phyloP scores from a whole-genome alignment of 2,888 invertebrate species.

The Lasioglossum lativentre region DNA sequence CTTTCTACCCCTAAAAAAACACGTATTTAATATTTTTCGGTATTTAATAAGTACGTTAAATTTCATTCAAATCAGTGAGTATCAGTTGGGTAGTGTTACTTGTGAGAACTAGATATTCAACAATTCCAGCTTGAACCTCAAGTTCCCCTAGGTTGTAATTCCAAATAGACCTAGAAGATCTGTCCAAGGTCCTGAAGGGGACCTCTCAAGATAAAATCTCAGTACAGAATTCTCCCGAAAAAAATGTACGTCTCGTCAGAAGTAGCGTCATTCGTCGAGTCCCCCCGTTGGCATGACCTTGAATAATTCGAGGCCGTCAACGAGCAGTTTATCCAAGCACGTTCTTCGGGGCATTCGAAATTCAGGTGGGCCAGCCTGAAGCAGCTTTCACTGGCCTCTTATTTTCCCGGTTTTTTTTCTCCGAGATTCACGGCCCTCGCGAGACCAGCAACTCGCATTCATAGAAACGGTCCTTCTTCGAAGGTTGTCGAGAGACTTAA shows the following conservation, averaged over 20 bases:
- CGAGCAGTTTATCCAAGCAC: not conserved
- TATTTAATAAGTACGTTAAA: too few species aligned
- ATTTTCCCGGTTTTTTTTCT: slow-evolving; percentile 10
- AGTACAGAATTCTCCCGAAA: not conserved
- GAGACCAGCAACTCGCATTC: slow-evolving; percentile 63
- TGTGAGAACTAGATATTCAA: not conserved
- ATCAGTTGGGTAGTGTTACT: too few species aligned
- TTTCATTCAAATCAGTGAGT: too few species aligned
- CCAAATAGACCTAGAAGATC: not conserved
- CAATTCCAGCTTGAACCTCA: too few species aligned
- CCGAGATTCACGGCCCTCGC: slow-evolving; percentile 65
- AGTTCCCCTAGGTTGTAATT: not conserved
- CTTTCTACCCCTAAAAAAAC: too few species aligned
- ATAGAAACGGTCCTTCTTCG: slow-evolving; percentile 58
- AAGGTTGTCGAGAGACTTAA: slow-evolving; percentile 59
- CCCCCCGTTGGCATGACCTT: not conserved
- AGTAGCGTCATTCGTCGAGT: not conserved
- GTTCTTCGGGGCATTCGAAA: not conserved
- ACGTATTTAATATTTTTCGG: too few species aligned
- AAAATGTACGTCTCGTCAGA: not conserved
- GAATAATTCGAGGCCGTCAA: not conserved
- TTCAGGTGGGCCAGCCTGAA: not conserved
- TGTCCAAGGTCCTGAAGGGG: not conserved
- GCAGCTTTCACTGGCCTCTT: not conserved
- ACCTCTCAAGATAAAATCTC: not conserved